Conservation (phyloP, 2,888 invertebrate species). For the Congeria kusceri region DNA sequence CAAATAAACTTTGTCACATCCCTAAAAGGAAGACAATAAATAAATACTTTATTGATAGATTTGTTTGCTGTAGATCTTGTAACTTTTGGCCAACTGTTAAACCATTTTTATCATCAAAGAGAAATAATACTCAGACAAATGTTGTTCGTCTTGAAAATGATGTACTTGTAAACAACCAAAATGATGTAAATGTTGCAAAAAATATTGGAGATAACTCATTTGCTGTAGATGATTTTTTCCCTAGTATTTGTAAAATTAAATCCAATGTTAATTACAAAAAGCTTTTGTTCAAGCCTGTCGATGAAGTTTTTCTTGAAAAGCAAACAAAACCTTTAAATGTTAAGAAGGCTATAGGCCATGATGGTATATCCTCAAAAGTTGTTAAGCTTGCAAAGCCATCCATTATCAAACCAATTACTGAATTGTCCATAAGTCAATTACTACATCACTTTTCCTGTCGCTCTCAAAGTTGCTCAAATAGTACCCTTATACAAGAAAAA, state of each 20-base stretch:
- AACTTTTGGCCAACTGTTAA: constrained; percentile 28
- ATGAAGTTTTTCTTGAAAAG: neutral
- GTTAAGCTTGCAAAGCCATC: neutral
- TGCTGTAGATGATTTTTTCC: constrained; percentile 13
- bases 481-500: neutral
- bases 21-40: constrained; percentile 12
- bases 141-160: constrained; percentile 18
- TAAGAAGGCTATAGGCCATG: neutral
- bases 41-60: constrained; percentile 27
- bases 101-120: constrained; percentile 31
- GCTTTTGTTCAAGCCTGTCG: too few species aligned
- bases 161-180: constrained; percentile 7
- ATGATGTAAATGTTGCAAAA: constrained; percentile 15
- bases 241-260: constrained; percentile 9
- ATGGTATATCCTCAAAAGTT: neutral
- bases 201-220: neutral
- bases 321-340: neutral
- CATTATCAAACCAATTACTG: neutral
- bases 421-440: neutral
- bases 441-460: neutral
- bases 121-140: constrained; percentile 7
- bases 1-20: constrained; percentile 14
- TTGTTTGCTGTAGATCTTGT: constrained; percentile 8
- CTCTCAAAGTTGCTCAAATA: neutral
- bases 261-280: neutral